Conservation (phyloP, 2,888 invertebrate species). For the Cistogaster globosa region DNA sequence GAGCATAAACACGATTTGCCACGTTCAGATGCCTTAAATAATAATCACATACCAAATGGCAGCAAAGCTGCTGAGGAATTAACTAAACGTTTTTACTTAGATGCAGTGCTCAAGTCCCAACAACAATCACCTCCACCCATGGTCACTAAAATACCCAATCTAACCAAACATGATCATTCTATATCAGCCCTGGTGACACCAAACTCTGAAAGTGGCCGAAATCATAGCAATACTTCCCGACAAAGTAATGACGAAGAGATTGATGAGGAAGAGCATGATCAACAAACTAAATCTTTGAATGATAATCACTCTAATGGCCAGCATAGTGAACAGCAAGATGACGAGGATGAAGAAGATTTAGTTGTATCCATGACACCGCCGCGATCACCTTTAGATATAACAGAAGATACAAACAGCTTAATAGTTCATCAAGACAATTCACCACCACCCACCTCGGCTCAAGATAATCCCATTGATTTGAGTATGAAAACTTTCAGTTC, state of each 20-base stretch:
- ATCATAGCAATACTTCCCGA: constrained; percentile 76
- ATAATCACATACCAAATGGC: constrained; percentile 82
- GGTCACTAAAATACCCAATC: constrained; percentile 76
- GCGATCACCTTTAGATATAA: constrained; percentile 80
- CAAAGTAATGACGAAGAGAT: constrained; percentile 76
- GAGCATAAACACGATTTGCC: constrained; percentile 72
- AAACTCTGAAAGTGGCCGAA: constrained; percentile 81
- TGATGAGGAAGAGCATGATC: constrained; percentile 26
- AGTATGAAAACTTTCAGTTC: constrained; percentile 88
- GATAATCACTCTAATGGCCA: constrained; percentile 65
- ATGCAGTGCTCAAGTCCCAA: constrained; percentile 89
- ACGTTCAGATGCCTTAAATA: constrained; percentile 79
- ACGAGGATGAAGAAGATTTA: constrained; percentile 83
- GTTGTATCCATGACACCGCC: constrained; percentile 86
- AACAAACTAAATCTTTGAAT: constrained; percentile 28
- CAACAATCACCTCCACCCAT: constrained; percentile 74
- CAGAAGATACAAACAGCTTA: constrained; percentile 74
- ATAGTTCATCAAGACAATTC: constrained; percentile 73
- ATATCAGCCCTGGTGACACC: constrained; percentile 81
- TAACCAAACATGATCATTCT: constrained; percentile 78
- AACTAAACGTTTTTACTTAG: constrained; percentile 89
- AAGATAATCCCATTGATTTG: constrained; percentile 92
- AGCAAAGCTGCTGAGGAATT: constrained; percentile 87
- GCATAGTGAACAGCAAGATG: constrained; percentile 68
- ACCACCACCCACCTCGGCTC: constrained; percentile 56